A percentile compares a stretch with the other conserved stretches of the same genome.
Evolutionary conservation across 1,140 invertebrate genomes (phyloP).

Genomic region (Phocides pigmalion): DNA sequence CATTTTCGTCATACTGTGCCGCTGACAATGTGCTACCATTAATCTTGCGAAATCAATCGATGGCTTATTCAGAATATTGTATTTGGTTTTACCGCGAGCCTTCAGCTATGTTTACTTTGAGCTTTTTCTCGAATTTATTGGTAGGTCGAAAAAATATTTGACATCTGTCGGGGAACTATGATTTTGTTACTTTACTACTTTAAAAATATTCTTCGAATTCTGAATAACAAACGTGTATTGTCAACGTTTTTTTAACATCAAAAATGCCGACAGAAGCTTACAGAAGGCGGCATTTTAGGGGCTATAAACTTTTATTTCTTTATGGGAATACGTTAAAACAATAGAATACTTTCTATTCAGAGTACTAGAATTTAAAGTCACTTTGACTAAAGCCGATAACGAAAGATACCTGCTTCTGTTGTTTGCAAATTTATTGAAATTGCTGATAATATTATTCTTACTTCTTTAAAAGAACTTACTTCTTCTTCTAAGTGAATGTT

Average conservation of each 20-base stretch:
- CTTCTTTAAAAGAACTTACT: no score
- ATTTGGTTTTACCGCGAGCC: slow-evolving; percentile 76
- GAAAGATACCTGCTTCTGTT: slow-evolving; percentile 47
- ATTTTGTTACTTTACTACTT: not conserved
- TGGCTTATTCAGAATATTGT: slow-evolving; percentile 83
- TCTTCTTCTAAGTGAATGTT: no score
- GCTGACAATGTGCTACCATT: slow-evolving; percentile 81
- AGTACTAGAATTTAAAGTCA: not conserved
- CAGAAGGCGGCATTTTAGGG: slow-evolving; percentile 57
- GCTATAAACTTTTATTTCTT: slow-evolving; percentile 53
- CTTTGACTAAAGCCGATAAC: slow-evolving; percentile 27
- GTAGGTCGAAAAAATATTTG: slow-evolving; percentile 54
- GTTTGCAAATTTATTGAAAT: slow-evolving; percentile 43
- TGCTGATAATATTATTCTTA: not conserved
- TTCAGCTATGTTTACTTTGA: slow-evolving; percentile 78
- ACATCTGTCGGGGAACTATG: slow-evolving; percentile 63
- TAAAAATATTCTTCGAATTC: slow-evolving; percentile 8
- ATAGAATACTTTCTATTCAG: slow-evolving; percentile 59
- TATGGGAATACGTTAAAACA: slow-evolving; percentile 57
- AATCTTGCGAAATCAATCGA: slow-evolving; percentile 83
- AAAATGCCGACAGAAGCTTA: slow-evolving; percentile 43
- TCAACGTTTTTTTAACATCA: slow-evolving; percentile 28
- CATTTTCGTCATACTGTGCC: slow-evolving; percentile 74
- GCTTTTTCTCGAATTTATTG: slow-evolving; percentile 77
- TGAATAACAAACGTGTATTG: not conserved